Evolutionary conservation across 2,888 invertebrate species (phyloP).

Genomic region (Entomobrya proxima): DNA sequence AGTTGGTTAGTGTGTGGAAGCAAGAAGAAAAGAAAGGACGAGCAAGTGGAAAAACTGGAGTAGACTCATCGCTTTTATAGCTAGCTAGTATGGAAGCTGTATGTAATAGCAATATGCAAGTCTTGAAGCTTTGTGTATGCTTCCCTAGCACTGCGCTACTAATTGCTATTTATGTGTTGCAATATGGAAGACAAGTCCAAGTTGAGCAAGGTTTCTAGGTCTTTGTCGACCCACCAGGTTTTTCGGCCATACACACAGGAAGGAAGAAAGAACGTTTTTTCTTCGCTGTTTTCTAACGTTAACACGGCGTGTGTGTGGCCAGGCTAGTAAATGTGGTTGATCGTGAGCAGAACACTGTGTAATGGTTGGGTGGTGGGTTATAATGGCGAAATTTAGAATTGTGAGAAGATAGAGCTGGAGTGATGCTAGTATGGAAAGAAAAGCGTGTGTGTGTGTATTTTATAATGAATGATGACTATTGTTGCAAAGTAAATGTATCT

Average conservation of each 20-base stretch:
- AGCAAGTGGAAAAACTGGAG: not conserved
- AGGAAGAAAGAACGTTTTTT: no score
- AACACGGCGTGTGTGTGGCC: not conserved
- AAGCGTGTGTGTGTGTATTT: not conserved
- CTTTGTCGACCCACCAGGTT: not conserved
- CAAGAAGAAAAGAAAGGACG: not conserved
- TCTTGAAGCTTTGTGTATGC: no score
- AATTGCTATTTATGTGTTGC: not conserved
- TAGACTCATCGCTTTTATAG: not conserved
- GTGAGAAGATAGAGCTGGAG: no score
- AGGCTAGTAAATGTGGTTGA: not conserved
- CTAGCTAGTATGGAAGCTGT: no score
- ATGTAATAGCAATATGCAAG: no score
- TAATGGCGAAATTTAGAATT: no score
- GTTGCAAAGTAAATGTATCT: not conserved
- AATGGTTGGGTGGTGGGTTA: no score
- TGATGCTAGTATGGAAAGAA: not conserved
- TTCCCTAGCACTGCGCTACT: not conserved
- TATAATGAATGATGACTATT: not conserved
- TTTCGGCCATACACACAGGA: constrained; percentile 10
- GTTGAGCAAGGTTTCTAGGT: constrained; percentile 18
- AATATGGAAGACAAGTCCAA: constrained; percentile 11
- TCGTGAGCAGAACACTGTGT: no score
- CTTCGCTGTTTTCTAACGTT: not conserved
- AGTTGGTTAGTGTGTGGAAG: not conserved